Conservation (phyloP, 2,113 vertebrate species). For the Sinocyclocheilus anophthalmus region DNA sequence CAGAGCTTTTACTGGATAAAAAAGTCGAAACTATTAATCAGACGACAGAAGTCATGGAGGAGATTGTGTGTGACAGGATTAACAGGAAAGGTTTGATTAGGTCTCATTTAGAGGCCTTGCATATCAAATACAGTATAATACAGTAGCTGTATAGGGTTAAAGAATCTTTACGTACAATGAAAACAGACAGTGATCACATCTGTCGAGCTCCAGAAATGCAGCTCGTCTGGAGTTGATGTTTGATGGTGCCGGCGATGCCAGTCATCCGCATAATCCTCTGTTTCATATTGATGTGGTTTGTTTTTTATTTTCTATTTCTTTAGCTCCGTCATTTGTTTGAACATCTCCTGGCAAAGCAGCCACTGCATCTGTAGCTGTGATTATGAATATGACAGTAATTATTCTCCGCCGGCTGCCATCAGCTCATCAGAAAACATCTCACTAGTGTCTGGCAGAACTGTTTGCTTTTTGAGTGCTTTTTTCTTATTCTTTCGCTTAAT, state of each 20-base stretch:
- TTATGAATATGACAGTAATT: slow-evolving; percentile 19
- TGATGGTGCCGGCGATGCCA: neutral
- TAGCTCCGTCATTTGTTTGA: neutral
- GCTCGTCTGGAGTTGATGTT: neutral
- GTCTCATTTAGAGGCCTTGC: neutral
- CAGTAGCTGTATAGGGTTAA: neutral
- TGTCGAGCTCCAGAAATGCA: neutral
- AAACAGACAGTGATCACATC: neutral
- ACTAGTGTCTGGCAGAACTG: neutral
- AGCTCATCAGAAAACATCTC: slow-evolving; percentile 10
- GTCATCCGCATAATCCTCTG: neutral
- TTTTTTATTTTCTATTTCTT: neutral
- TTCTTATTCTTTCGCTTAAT: neutral
- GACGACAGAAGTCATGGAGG: no score
- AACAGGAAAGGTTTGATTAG: no score
- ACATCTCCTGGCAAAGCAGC: slow-evolving; percentile 1
- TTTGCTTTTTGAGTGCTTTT: slow-evolving; percentile 1
- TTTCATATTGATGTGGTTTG: neutral
- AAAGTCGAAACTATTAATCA: no score
- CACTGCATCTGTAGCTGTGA: slow-evolving; percentile 11
- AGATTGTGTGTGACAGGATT: no score
- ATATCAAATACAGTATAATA: neutral
- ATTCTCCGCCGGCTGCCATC: slow-evolving; percentile 13
- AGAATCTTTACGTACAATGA: neutral
- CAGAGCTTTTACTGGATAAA: no score